Evolutionary conservation across 2,113 vertebrate genomes (phyloP).

Genomic region (Jacana jacana): DNA sequence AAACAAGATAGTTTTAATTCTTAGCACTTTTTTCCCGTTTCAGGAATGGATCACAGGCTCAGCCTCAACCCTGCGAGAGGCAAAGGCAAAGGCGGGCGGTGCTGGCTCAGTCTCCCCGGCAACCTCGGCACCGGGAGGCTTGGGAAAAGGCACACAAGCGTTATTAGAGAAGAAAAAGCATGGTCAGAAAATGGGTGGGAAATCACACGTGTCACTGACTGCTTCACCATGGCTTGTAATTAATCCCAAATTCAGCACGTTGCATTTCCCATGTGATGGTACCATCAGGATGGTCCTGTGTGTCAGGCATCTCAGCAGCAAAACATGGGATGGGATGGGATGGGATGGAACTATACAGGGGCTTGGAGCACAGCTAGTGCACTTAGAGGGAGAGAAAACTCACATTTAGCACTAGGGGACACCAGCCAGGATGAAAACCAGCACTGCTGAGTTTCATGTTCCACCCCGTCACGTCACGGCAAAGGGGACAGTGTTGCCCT

Average conservation of each 20-base stretch:
- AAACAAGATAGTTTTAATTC: neutral
- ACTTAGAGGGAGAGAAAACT: neutral
- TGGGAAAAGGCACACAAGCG: neutral
- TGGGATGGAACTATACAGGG: neutral
- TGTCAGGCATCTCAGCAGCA: neutral
- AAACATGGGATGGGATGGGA: neutral
- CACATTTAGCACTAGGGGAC: neutral
- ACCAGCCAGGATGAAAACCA: neutral
- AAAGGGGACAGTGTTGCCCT: neutral
- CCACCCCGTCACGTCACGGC: rapidly evolving
- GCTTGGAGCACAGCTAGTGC: neutral
- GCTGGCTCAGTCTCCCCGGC: constrained; percentile 18
- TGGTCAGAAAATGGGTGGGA: neutral
- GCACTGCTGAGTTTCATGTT: neutral
- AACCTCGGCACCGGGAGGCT: neutral
- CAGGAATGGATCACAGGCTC: neutral
- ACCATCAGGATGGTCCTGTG: neutral
- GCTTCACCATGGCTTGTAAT: rapidly evolving
- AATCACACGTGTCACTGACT: neutral
- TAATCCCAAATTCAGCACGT: neutral
- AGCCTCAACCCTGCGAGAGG: rapidly evolving
- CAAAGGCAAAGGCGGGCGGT: neutral
- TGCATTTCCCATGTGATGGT: neutral
- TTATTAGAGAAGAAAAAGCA: neutral
- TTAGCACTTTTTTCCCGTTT: neutral